phyloP scores from a whole-genome alignment of 2,888 invertebrate genomes.

The Graphium colonna region DNA sequence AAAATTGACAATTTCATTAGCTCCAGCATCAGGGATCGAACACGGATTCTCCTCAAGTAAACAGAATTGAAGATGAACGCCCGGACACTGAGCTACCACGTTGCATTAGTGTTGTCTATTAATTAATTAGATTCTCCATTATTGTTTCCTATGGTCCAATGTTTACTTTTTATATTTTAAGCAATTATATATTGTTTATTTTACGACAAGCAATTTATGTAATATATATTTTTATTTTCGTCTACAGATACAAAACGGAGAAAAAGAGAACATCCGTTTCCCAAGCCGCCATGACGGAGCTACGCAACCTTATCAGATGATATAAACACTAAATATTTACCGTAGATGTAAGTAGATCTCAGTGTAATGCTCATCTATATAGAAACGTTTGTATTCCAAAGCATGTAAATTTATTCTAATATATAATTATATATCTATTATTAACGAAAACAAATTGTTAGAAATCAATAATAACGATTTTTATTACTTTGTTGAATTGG shows the following conservation, averaged over 20 bases:
- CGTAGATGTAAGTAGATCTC: constrained; percentile 29
- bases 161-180: no score
- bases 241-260: constrained; percentile 61
- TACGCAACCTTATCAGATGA: constrained; percentile 64
- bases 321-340: constrained; percentile 26
- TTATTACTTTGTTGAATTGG: constrained; percentile 39
- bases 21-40: no score
- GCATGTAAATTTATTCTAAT: constrained; percentile 7
- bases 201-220: no score
- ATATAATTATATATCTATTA: neutral
- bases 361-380: constrained; percentile 29
- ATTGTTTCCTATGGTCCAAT: no score
- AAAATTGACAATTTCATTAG: no score
- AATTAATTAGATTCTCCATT: no score
- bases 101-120: no score
- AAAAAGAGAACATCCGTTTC: constrained; percentile 61
- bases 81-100: no score
- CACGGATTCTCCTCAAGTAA: no score
- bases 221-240: constrained; percentile 27
- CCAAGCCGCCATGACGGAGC: constrained; percentile 63
- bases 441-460: neutral
- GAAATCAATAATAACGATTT: constrained; percentile 34
- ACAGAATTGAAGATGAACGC: no score
- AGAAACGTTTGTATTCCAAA: constrained; percentile 29
- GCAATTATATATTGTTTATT: no score